These are phyloP conservation scores for Diuraphis noxia DNA, from an alignment of 1,140 invertebrate genomes.

Conservation along the genomic window DNA sequence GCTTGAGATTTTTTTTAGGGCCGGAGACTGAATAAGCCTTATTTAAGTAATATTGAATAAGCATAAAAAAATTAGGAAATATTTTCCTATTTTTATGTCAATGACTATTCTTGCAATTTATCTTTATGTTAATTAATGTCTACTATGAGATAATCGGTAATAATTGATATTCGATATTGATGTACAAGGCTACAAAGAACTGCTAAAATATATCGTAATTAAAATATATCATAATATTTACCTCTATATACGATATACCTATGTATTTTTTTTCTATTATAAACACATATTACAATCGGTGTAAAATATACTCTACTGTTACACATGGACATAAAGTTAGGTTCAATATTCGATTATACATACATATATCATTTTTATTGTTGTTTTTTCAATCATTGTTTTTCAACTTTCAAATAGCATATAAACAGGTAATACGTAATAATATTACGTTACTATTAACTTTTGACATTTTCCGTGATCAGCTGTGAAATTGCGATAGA, in stretches of 20 bases:
- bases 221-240: too few relatives aligned
- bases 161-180: too few relatives aligned
- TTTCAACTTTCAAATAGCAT: background rate
- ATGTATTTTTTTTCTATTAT: background rate
- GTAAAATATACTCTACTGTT: background rate
- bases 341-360: background rate
- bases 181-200: too few relatives aligned
- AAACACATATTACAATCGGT: background rate
- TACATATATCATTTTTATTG: background rate
- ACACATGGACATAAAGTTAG: background rate
- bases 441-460: background rate
- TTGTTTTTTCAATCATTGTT: background rate
- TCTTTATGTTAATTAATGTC: background rate
- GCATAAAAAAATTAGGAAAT: too few relatives aligned
- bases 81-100: too few relatives aligned
- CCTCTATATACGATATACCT: too few relatives aligned
- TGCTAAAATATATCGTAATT: too few relatives aligned
- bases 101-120: background rate
- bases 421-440: background rate
- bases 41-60: too few relatives aligned
- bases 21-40: too few relatives aligned
- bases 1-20: too few relatives aligned
- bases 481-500: conserved; percentile 16
- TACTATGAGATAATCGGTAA: background rate
- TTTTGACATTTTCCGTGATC: conserved; percentile 1